Evolutionary conservation across 2,113 vertebrate genomes (phyloP), one percentile per base, ranked within the genome.

Genomic region (Craseonycteris thonglongyai): DNA sequence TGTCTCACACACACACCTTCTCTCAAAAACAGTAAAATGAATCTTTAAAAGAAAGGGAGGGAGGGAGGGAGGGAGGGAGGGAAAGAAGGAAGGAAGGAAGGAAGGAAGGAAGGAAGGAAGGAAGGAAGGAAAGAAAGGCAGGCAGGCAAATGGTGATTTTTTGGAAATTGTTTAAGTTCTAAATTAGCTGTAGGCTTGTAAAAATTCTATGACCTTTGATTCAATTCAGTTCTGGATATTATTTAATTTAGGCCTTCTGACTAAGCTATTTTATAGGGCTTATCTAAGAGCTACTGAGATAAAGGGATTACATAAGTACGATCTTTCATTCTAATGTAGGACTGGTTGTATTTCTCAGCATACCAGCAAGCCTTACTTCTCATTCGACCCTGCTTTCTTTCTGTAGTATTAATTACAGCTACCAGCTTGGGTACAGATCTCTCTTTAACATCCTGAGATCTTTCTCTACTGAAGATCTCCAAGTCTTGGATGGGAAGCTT

Each of bases 171-270:
- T 45, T 59, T 47, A 76, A 51, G 8, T 91, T 74, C 80, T 78
- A 79, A 51, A 66, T 88, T 76, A 88, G 72, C 45, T 59, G 22
- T 66, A 79, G 59, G 42, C 49, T 90, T 42, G 15, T 45, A 59
- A 87, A 33, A 24, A 47, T 16, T 28, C 12, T 30, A 10, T 51
- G 56, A 82, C 54, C 76, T 96, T 83, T 90, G 82, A 65, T 88
- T 90, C 45, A 79, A 5, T 61, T 92, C 56, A 26, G 0, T 86
- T 65, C 47, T 86, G 89, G 40, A 28, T 59, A n/a, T 65, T 59
- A 81, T 75, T 94, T 74, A 78, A 89, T 95, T 90, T 76, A 59
- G 56, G 56, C 61, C 66, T 74, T 45, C 42, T 85, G 66, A 75
- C 54, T 49, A 88, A 56, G 68, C 89, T 94, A 9, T 74, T 94